Conservation (phyloP, 2,797 vertebrate genomes). For the Diglossa cyanea region DNA sequence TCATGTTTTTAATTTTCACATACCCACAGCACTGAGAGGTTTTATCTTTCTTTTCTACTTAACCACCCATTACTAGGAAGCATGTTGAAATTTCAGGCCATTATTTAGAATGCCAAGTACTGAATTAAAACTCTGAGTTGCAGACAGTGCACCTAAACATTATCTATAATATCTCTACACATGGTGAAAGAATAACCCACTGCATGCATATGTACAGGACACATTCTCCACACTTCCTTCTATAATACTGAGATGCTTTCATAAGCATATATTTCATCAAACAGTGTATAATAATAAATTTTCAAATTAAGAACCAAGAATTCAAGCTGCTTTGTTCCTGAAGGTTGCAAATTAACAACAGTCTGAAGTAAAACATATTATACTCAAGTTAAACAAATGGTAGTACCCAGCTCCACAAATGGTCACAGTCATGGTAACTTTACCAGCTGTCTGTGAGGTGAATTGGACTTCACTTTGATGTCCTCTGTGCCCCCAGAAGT, state of each 20-base stretch:
- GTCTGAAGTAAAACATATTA: not conserved
- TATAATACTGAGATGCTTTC: not conserved
- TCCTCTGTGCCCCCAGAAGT: not conserved
- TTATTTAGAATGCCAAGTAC: not conserved
- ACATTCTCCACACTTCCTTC: not conserved
- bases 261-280: not conserved
- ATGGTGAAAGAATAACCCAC: not conserved
- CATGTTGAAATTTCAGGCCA: not conserved
- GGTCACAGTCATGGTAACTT: rapidly evolving
- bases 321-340: not conserved
- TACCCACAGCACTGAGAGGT: not conserved
- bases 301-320: not conserved
- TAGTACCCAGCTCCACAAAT: not conserved
- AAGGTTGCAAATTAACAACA: not conserved
- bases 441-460: not conserved
- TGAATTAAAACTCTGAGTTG: not conserved
- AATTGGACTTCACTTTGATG: not conserved
- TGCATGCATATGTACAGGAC: not conserved
- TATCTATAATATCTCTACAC: not conserved
- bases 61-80: not conserved
- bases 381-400: not conserved
- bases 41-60: not conserved
- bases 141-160: not conserved
- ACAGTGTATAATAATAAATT: not conserved
- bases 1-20: not conserved